Evolutionary conservation across 2,888 invertebrate species (phyloP).

Genomic region (Pollenia amentaria): DNA sequence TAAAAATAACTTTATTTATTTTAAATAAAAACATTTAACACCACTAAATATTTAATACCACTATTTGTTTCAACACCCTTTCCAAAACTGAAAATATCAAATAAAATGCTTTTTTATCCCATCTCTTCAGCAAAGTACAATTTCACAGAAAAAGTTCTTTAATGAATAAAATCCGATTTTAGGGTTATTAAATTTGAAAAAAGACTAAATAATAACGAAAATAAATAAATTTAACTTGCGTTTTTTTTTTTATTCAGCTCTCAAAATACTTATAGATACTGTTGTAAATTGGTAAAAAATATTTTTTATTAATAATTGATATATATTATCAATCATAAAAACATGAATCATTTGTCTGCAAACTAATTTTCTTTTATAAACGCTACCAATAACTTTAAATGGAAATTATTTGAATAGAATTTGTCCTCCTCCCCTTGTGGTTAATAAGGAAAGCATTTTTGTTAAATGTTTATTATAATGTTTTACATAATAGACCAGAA

Average conservation of each 20-base stretch:
- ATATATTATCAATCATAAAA: slow-evolving; percentile 54
- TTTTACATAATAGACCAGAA: slow-evolving; percentile 77
- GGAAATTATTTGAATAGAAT: slow-evolving; percentile 33
- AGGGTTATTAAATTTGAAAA: slow-evolving; percentile 56
- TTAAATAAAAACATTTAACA: too few relatives aligned
- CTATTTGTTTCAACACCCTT: neutral
- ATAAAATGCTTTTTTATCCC: slow-evolving; percentile 11
- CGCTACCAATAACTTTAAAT: neutral
- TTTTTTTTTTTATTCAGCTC: neutral
- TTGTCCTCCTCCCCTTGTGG: slow-evolving; percentile 24
- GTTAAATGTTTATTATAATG: slow-evolving; percentile 77
- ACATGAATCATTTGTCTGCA: slow-evolving; percentile 52
- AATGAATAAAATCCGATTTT: slow-evolving; percentile 68
- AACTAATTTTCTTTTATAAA: slow-evolving; percentile 57
- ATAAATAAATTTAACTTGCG: slow-evolving; percentile 43
- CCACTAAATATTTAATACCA: neutral
- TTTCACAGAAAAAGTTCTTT: slow-evolving; percentile 22
- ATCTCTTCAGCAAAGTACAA: neutral
- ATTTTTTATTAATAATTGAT: slow-evolving; percentile 48
- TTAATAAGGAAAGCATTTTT: slow-evolving; percentile 69
- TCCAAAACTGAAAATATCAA: slow-evolving; percentile 12
- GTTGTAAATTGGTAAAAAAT: slow-evolving; percentile 61
- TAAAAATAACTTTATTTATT: too few relatives aligned
- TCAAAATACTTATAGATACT: slow-evolving; percentile 1
- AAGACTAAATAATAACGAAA: slow-evolving; percentile 12